phyloP scores from a whole-genome alignment of 2,113 vertebrate genomes.

The Onychostoma macrolepis region DNA sequence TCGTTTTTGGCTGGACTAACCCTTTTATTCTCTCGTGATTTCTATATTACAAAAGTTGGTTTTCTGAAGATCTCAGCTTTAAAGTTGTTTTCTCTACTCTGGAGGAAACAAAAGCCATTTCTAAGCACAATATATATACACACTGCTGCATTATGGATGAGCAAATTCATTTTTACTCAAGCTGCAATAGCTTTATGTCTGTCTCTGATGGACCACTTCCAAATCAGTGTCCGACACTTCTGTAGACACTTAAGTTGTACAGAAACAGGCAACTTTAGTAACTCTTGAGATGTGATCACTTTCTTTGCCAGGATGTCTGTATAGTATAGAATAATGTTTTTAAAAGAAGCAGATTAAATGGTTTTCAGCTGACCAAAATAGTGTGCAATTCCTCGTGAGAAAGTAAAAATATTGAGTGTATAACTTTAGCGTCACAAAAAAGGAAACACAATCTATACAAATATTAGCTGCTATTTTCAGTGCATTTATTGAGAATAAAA shows the following conservation, averaged over 20 bases:
- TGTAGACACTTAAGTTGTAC: not conserved
- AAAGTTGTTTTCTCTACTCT: not conserved
- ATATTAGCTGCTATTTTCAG: too few relatives aligned
- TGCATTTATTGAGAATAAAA: too few relatives aligned
- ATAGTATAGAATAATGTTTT: not conserved
- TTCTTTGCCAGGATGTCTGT: not conserved
- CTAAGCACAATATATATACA: conserved; percentile 7
- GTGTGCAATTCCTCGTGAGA: not conserved
- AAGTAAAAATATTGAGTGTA: not conserved
- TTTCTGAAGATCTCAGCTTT: not conserved
- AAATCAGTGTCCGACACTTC: not conserved
- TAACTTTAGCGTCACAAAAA: not conserved
- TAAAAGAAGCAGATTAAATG: not conserved
- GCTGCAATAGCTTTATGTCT: not conserved
- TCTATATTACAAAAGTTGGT: not conserved
- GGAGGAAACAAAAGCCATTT: not conserved
- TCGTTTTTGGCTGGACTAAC: not conserved
- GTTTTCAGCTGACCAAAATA: not conserved
- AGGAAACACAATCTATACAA: too few relatives aligned
- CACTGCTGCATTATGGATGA: conserved; percentile 16
- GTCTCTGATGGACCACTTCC: not conserved
- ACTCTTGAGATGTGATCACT: not conserved
- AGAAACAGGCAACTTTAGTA: not conserved
- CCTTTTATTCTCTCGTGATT: not conserved
- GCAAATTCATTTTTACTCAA: not conserved